Conservation (phyloP, 2,888 invertebrate genomes). For the Lochmaea capreae region DNA sequence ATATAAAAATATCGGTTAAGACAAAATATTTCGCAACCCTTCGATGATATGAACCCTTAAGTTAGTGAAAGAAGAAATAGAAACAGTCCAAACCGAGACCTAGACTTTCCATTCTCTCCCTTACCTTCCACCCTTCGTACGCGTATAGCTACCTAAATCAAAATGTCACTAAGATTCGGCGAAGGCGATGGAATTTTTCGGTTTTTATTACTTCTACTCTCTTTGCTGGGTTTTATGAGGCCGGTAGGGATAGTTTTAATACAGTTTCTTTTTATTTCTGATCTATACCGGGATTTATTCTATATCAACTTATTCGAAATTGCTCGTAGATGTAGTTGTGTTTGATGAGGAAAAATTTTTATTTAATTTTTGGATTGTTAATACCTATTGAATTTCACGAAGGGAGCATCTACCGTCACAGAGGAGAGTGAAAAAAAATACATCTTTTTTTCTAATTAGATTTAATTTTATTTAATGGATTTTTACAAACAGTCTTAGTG, state of each 20-base stretch:
- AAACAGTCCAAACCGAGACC: slow-evolving; percentile 4
- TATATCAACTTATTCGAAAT: slow-evolving; percentile 17
- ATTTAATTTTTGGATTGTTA: too few relatives aligned
- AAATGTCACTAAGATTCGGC: slow-evolving; percentile 58
- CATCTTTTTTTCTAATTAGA: too few relatives aligned
- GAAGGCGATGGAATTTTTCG: slow-evolving; percentile 55
- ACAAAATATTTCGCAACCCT: background rate
- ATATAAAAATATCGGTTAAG: too few relatives aligned
- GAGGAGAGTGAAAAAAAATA: too few relatives aligned
- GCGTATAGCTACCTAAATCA: slow-evolving; percentile 50
- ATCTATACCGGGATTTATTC: slow-evolving; percentile 14
- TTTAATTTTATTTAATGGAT: too few relatives aligned
- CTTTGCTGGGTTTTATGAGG: slow-evolving; percentile 49
- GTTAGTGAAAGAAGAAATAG: background rate
- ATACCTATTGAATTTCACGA: too few relatives aligned
- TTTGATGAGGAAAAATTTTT: too few relatives aligned
- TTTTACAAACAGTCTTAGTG: too few relatives aligned
- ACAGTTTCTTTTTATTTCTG: slow-evolving; percentile 24
- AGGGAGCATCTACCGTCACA: too few relatives aligned
- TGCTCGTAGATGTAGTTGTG: background rate
- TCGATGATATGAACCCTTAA: background rate
- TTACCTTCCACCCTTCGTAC: background rate
- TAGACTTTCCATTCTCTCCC: slow-evolving; percentile 3
- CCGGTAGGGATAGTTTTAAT: slow-evolving; percentile 32
- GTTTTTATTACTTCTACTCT: slow-evolving; percentile 52